Evolutionary conservation across 2,113 vertebrate genomes (phyloP), one percentile per base, ranked within the genome.

Genomic region (Calidris pygmaea): DNA sequence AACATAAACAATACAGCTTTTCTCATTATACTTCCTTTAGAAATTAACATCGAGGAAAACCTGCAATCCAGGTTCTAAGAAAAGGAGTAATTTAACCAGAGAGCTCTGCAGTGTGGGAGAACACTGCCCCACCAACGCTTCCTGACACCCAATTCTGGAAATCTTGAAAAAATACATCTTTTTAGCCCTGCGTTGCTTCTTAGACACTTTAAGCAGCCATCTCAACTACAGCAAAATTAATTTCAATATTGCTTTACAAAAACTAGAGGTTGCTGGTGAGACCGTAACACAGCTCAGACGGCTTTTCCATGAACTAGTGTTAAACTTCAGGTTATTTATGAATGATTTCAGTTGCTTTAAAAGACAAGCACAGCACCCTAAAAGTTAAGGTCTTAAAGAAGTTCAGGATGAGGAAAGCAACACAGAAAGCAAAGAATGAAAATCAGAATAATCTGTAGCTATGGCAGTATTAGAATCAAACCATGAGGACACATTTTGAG

Each of bases 351-450:
- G 77, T 53, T 92, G 75, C 52, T 93, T 87, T 66, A 56, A 68
- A 35, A 90, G 85, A 52, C 32, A 88, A 93, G 85, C 52, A 75
- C 24, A 87, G 89, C 68, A 67, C 67, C 92, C 67, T 63, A 34
- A 43, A 96, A 77, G 92, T 91, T 82, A 67, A 95, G 67, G 90
- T 55, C 68, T 58, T 74, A 67, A 72, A 72, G 90, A 89, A 91
- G 92, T 89, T 93, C 34, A 88, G 66, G 86, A 96, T 80, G 84
- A 88, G 66, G 94, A 95, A 93, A 95, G 96, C 93, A 73, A 90
- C 80, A 95, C 63, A 90, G 89, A 97, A 94, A 96, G 95, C 95
- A 67, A 81, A 88, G 93, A 84, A 75, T 52, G 76, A 76, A 87
- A 87, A 78, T 56, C 62, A 91, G 82, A 91, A 77, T 74, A 52